Evolutionary conservation across 2,888 invertebrate species (phyloP).

Genomic region (Stenodera caucasica): DNA sequence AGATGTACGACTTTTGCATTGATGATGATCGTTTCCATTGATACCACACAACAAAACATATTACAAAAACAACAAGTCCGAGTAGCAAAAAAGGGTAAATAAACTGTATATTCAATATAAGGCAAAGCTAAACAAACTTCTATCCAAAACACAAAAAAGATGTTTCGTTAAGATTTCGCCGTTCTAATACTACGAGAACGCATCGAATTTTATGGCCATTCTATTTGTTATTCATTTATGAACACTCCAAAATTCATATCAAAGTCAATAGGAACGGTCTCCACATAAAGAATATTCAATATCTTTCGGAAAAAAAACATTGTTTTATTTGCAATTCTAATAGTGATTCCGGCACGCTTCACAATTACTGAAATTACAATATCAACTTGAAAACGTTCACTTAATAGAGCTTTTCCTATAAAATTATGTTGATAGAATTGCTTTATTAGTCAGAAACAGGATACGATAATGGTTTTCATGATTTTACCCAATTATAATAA

Average conservation of each 20-base stretch:
- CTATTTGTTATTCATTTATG: too few relatives aligned
- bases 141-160: background rate
- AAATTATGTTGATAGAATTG: background rate
- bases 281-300: too few relatives aligned
- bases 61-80: background rate
- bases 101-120: background rate
- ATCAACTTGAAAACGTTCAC: background rate
- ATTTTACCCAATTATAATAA: background rate
- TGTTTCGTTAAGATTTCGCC: background rate
- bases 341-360: too few relatives aligned
- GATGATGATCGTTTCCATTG: background rate
- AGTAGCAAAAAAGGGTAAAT: background rate
- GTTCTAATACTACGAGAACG: too few relatives aligned
- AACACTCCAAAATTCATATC: too few relatives aligned
- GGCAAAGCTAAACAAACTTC: background rate
- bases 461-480: slow-evolving; percentile 3
- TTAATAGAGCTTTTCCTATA: background rate
- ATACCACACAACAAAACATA: background rate
- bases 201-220: too few relatives aligned
- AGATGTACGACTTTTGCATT: slow-evolving; percentile 7
- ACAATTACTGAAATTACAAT: too few relatives aligned
- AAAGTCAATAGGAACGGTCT: too few relatives aligned
- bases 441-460: slow-evolving; percentile 3
- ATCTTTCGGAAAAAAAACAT: too few relatives aligned
- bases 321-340: too few relatives aligned